Conservation (phyloP, 2,113 vertebrate genomes). For the Istiophorus platypterus region DNA sequence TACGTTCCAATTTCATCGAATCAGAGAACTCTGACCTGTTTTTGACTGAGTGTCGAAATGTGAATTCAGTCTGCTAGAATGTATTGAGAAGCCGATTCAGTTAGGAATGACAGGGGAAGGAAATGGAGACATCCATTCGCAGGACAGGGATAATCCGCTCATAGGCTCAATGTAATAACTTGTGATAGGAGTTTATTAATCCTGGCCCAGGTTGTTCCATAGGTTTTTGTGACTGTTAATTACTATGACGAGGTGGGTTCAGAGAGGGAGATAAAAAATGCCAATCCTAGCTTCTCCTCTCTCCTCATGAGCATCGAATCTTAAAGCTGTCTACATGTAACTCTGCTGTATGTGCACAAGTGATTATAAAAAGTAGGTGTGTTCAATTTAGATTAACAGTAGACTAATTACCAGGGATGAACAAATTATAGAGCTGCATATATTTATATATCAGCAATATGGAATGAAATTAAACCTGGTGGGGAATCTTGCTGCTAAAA, state of each 20-base stretch:
- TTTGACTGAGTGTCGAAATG: constrained; percentile 21
- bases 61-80: constrained; percentile 30
- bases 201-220: constrained; percentile 64
- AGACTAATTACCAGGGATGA: constrained; percentile 65
- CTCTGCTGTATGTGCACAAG: constrained; percentile 22
- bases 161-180: constrained; percentile 76
- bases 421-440: constrained; percentile 57
- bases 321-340: constrained; percentile 17
- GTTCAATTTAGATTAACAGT: constrained; percentile 68
- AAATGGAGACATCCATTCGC: constrained; percentile 65
- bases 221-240: constrained; percentile 75
- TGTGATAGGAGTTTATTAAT: constrained; percentile 79
- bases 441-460: constrained; percentile 52
- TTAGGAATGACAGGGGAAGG: constrained; percentile 45
- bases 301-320: constrained; percentile 29
- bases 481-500: constrained; percentile 16
- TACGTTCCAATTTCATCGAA: constrained; percentile 14
- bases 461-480: constrained; percentile 60
- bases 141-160: constrained; percentile 76
- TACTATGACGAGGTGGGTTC: constrained; percentile 55
- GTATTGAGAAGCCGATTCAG: constrained; percentile 42
- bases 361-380: constrained; percentile 66
- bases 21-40: constrained; percentile 22
- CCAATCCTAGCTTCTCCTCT: constrained; percentile 45
- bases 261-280: constrained; percentile 38